phyloP scores from a whole-genome alignment of 64 coral and sea anemone genomes.

The Hydrozoanthus tunicans region DNA sequence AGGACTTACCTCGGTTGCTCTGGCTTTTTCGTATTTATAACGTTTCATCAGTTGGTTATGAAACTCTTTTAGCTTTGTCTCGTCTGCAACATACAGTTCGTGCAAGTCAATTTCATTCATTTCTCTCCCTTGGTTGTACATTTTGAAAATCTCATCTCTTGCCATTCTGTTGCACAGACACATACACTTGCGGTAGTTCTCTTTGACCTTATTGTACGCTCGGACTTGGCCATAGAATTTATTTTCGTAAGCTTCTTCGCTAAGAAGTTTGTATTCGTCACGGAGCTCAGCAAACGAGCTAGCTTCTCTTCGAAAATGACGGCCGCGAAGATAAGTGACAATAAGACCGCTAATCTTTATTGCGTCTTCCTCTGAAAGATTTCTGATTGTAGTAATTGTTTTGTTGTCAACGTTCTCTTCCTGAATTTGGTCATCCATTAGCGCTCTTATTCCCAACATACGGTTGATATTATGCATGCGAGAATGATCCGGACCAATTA shows the following conservation, averaged over 20 bases:
- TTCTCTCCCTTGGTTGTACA: constrained; percentile 47
- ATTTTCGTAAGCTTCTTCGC: constrained; percentile 12
- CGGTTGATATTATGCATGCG: constrained; percentile 22
- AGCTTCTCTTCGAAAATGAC: constrained; percentile 44
- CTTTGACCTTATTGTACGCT: constrained; percentile 19
- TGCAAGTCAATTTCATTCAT: constrained; percentile 50
- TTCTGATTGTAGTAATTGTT: not conserved
- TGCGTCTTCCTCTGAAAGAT: constrained; percentile 3
- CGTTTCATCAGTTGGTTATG: not conserved
- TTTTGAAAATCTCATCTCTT: constrained; percentile 32
- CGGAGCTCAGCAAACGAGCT: constrained; percentile 30
- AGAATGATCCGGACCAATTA: constrained; percentile 30
- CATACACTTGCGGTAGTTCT: constrained; percentile 36
- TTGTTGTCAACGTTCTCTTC: not conserved
- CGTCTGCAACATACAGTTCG: constrained; percentile 40
- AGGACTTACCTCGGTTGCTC: not conserved
- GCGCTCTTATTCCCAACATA: not conserved
- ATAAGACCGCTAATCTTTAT: constrained; percentile 18
- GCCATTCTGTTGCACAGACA: constrained; percentile 27
- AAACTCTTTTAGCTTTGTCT: not conserved
- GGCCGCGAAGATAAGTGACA: constrained; percentile 20
- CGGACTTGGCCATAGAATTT: not conserved
- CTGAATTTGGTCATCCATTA: not conserved
- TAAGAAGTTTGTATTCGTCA: constrained; percentile 34
- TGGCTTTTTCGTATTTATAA: not conserved